Percentiles rank a stretch among this genome's conserved stretches.
Evolutionary conservation across 2,797 vertebrate species (phyloP).

Genomic region (Geotrypetes seraphini): DNA sequence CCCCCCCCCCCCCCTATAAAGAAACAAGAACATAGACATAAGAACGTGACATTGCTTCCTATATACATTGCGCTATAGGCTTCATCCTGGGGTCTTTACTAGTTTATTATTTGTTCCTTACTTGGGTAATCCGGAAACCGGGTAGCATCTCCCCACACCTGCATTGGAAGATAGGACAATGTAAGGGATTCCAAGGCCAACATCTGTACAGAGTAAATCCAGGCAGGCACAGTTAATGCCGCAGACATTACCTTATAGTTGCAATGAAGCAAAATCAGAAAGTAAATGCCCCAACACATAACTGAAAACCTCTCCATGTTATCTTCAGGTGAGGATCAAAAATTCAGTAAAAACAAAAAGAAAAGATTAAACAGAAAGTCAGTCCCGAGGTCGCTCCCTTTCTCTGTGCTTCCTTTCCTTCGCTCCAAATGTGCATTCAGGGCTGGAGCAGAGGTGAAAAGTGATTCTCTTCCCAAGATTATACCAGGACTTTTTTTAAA

Average conservation of each 20-base stretch:
- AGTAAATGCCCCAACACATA: slow-evolving; percentile 5
- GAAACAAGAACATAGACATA: too few species aligned
- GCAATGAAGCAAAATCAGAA: slow-evolving; percentile 33
- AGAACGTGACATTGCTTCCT: too few species aligned
- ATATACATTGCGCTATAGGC: too few species aligned
- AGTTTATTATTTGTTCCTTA: too few species aligned
- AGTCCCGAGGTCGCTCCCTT: neutral
- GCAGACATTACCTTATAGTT: slow-evolving; percentile 38
- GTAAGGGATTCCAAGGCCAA: accelerated
- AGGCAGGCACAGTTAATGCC: accelerated
- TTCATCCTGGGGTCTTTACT: too few species aligned
- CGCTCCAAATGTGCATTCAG: too few species aligned
- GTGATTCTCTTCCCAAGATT: too few species aligned
- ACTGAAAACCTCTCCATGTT: slow-evolving; percentile 23
- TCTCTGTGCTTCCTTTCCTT: neutral
- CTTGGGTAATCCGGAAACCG: slow-evolving; percentile 47
- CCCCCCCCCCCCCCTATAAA: too few species aligned
- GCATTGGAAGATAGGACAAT: slow-evolving; percentile 12
- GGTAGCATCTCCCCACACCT: slow-evolving; percentile 36
- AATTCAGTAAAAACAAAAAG: neutral
- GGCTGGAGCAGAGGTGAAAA: too few species aligned
- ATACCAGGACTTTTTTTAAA: too few species aligned
- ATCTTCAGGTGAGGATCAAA: neutral
- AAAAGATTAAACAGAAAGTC: neutral
- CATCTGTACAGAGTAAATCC: accelerated